These are phyloP conservation scores for Drosophila flavopinicola DNA, from an alignment of 2,888 invertebrate species.

Conservation along the genomic window DNA sequence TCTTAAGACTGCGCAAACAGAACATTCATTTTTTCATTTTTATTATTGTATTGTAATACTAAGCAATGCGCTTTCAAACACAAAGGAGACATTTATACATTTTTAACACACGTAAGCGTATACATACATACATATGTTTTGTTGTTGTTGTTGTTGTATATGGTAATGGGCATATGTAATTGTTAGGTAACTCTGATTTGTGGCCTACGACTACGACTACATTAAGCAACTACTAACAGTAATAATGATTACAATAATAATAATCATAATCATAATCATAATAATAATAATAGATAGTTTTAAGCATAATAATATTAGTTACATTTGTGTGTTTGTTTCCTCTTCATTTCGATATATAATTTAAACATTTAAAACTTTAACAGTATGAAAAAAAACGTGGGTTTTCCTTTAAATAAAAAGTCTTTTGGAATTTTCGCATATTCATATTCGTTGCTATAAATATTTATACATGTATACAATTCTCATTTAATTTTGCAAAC, in stretches of 20 bases:
- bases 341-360: constrained; percentile 27
- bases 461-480: constrained; percentile 36
- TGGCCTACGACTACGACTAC: constrained; percentile 32
- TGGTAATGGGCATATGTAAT: constrained; percentile 10
- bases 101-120: background rate
- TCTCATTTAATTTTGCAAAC: constrained; percentile 8
- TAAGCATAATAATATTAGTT: constrained; percentile 44
- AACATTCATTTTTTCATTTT: background rate
- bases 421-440: constrained; percentile 66
- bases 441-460: constrained; percentile 58
- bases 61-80: constrained; percentile 12
- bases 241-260: constrained; percentile 14
- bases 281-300: constrained; percentile 16
- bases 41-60: constrained; percentile 22
- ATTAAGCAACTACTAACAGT: constrained; percentile 36
- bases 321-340: constrained; percentile 36
- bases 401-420: constrained; percentile 46
- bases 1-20: no score
- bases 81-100: constrained; percentile 20
- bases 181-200: constrained; percentile 35
- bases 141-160: background rate
- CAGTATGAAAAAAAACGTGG: constrained; percentile 38
- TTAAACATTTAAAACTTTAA: constrained; percentile 37
- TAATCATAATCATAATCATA: constrained; percentile 24
- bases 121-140: background rate